Conservation (phyloP, 2,888 invertebrate species). For the Drosophila sordidula region DNA sequence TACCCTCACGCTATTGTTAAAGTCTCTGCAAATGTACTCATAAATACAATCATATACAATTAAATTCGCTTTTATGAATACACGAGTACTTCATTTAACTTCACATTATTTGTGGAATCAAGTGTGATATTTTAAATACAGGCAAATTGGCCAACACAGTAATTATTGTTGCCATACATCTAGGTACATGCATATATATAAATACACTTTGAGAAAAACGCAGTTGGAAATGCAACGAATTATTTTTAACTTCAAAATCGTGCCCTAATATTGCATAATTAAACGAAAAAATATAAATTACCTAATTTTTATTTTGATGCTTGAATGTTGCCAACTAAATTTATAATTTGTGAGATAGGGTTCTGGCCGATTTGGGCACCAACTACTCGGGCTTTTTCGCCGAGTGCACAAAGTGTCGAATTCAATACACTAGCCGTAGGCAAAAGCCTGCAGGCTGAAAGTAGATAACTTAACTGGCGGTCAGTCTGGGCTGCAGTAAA, state of each 20-base stretch:
- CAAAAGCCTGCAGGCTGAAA: constrained; percentile 11
- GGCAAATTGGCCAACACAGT: constrained; percentile 1
- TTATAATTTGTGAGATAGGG: too few species aligned
- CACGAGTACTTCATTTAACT: neutral
- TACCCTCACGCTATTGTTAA: too few species aligned
- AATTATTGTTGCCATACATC: constrained; percentile 10
- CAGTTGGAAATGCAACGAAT: too few species aligned
- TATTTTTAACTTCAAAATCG: too few species aligned
- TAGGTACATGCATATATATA: neutral
- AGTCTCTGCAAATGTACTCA: too few species aligned
- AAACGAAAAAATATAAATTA: too few species aligned
- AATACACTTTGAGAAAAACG: neutral
- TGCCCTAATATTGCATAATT: too few species aligned
- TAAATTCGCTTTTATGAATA: neutral
- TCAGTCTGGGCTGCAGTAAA: constrained; percentile 39
- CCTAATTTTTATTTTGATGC: too few species aligned
- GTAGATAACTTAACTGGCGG: constrained; percentile 42
- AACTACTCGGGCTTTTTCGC: too few species aligned
- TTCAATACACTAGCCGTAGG: constrained; percentile 29
- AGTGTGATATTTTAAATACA: constrained; percentile 14
- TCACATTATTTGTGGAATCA: neutral
- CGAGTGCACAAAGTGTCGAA: constrained; percentile 38
- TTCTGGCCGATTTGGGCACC: too few species aligned
- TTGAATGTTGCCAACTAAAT: too few species aligned
- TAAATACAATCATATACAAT: neutral